A percentile compares a stretch with the other conserved stretches of the same genome.
phyloP scores from a whole-genome alignment of 2,113 vertebrate species.

The Python bivittatus region DNA sequence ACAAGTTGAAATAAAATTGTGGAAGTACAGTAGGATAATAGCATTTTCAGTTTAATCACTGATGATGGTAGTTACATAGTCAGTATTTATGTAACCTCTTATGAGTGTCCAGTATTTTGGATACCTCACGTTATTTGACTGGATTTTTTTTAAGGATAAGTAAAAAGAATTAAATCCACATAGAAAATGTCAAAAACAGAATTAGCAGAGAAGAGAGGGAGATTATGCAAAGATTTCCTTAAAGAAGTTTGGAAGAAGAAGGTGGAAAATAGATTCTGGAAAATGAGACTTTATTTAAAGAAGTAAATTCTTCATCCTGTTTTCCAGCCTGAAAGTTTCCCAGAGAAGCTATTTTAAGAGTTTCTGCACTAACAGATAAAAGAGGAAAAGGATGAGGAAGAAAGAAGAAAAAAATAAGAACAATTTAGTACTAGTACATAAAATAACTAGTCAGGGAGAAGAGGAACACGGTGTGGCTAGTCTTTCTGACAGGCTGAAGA shows the following conservation, averaged over 20 bases:
- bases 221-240: not conserved
- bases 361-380: not conserved
- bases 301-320: not conserved
- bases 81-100: not conserved
- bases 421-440: not conserved
- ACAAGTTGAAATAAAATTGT: not conserved
- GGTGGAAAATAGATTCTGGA: not conserved
- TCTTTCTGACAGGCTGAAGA: not conserved
- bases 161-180: not conserved
- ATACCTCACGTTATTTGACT: not conserved
- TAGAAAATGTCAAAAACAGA: not conserved
- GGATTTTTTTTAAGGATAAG: not conserved
- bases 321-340: not conserved
- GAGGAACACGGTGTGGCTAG: not conserved
- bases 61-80: not conserved
- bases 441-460: not conserved
- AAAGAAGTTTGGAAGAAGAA: not conserved
- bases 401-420: not conserved
- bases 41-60: too few relatives aligned
- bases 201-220: not conserved
- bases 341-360: not conserved
- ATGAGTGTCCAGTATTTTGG: not conserved
- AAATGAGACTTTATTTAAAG: not conserved
- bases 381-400: not conserved
- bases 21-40: not conserved